Evolutionary conservation across 2,797 vertebrate genomes (phyloP), one percentile per base, ranked within the genome.

Genomic region (Otus scops): DNA sequence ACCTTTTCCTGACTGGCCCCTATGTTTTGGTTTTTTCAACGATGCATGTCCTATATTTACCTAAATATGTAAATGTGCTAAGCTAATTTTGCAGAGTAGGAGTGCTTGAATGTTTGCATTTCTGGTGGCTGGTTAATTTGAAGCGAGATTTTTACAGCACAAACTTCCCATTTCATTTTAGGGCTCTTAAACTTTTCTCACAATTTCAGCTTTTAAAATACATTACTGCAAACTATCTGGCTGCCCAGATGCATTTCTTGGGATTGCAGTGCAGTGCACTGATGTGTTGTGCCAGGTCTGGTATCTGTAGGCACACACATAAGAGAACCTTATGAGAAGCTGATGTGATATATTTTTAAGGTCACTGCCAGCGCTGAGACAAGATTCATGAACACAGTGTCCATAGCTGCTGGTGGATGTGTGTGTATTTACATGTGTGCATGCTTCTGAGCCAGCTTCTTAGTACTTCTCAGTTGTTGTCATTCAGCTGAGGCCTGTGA

Each of bases 361-460:
- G 43, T 85, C 30, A 43, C 10, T n/a, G 23, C 3, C 17, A 36
- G 59, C 1, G 0, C 36, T 69, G 34, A 68, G 56, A 36, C 2
- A 3, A 77, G 70, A 77, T 70, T 61, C 3, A 13, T 23, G 28
- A 63, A 21, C 2, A 7, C 5, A 1, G 9, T 13, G 32, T 61
- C 65, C 48, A 28, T 41, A 48, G 36, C 45, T 75, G 70, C 36
- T 34, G 32, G 36, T 83, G 24, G n/a, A 56, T 1, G 4, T 38
- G 54, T 43, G 5, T 2, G 2, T 76, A 8, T 86, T 70, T 71
- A 41, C n/a, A 15, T 16, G 17, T 0, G 1, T 20, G 18, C 1
- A 0, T 80, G 53, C 63, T 77, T 86, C 63, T 48, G 67, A 61
- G 47, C 30, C 80, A 89, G 45, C 27, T 75, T 76, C 34, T 51